Base-by-base conservation (phyloP, 2,797 vertebrate genomes). In the Aplochiton taeniatus region DNA sequence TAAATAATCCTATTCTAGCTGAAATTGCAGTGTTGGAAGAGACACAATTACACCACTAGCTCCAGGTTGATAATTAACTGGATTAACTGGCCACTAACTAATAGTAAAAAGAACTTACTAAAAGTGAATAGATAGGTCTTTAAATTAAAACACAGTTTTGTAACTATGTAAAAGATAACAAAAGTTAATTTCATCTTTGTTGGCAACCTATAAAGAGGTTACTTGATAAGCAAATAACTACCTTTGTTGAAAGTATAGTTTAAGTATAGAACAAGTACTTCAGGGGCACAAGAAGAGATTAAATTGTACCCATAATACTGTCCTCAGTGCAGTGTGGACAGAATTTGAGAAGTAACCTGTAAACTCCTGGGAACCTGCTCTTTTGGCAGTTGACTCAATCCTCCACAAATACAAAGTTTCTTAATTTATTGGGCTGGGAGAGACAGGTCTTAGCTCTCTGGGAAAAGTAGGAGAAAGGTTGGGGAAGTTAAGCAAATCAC, bases 221-320 rank as follows among this genome's bases (percentile, higher is more conserved):
- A 31, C 31, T 3, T 31, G 31, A 31, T 31, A 31, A 31, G 6
- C 31, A 31, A 6, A 31, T 2, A 31, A 31, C 31, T 31, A 31
- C 31, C 6, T 31, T 31, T 31, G 19, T 50, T 54, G 9, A 54
- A 19, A 7, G 47, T 41, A 14, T 42, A 42, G 11, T 50, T 48
- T 11, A 41, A 51, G 14, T 16, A 31, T n/a, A 61, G 47, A 50
- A 61, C 20, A 57, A 14, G 20, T 11, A 19, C 9, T 54, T 6
- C 61, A 42, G 50, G 20, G 17, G 51, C 52, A 72, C 66, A 73
- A 78, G 75, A 78, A 74, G 69, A 70, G 31, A 45, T 63, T 2
- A 55, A 66, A 66, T 76, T 76, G 79, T 78, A 57, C 44, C 55
- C 43, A 60, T 71, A 66, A 31, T 53, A 58, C 63, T 42, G 10